Percentiles rank a stretch among this genome's conserved stretches.
Conservation (phyloP, 2,113 vertebrate genomes). For the Arizona elegans region DNA sequence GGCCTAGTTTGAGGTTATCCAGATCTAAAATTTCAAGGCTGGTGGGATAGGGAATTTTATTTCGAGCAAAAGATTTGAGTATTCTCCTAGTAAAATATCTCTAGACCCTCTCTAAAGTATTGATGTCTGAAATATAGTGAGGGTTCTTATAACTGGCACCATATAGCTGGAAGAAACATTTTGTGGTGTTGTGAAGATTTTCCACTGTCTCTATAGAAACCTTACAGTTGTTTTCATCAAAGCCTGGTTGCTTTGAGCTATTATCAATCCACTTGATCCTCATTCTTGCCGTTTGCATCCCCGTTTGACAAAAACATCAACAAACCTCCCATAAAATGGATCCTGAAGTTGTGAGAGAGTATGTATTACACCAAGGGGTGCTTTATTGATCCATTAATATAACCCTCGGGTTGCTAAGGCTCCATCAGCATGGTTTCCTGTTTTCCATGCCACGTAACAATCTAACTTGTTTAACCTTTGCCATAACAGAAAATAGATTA, state of each 20-base stretch:
- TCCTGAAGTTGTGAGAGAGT: not conserved
- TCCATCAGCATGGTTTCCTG: not conserved
- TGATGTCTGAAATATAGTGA: no score
- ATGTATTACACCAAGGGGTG: not conserved
- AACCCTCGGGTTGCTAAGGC: not conserved
- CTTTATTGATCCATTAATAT: conserved; percentile 2
- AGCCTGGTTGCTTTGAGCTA: not conserved
- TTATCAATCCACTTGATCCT: not conserved
- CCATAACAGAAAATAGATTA: not conserved
- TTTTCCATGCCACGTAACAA: not conserved
- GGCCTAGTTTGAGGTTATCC: no score
- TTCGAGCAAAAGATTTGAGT: no score
- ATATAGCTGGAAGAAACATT: not conserved
- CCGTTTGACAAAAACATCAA: not conserved
- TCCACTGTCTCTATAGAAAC: not conserved
- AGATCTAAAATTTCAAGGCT: no score
- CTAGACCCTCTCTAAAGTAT: no score
- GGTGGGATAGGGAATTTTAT: no score
- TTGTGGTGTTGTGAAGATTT: not conserved
- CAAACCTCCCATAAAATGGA: not conserved
- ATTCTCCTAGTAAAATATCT: no score
- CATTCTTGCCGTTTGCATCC: not conserved
- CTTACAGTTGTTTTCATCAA: not conserved
- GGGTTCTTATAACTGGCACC: not conserved
- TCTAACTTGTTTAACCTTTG: not conserved